A percentile compares a stretch with the other conserved stretches of the same genome.
Conservation (phyloP, 1,140 invertebrate species). For the Probaryconus sp. region DNA sequence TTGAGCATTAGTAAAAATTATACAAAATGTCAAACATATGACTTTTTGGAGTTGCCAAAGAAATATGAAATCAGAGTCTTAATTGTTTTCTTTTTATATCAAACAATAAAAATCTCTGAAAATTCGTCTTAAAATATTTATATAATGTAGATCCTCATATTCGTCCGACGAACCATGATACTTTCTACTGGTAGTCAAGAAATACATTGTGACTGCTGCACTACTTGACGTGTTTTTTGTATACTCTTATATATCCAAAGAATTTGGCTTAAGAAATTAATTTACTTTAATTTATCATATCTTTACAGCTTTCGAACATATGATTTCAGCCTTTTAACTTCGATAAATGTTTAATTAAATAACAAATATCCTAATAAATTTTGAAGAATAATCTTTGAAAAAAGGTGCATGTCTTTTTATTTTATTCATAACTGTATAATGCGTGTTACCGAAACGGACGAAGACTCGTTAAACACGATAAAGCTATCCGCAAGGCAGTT, state of each 20-base stretch:
- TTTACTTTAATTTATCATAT: constrained; percentile 54
- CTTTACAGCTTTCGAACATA: constrained; percentile 30
- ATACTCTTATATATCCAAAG: constrained; percentile 30
- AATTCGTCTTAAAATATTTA: constrained; percentile 32
- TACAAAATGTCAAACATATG: too few species aligned
- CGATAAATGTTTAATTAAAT: too few species aligned
- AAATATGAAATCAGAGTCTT: too few species aligned
- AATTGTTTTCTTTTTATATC: too few species aligned
- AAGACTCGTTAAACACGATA: constrained; percentile 65
- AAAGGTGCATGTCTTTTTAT: too few species aligned
- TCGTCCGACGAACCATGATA: constrained; percentile 39
- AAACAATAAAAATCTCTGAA: background rate
- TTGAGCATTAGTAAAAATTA: too few species aligned
- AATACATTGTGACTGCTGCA: constrained; percentile 34
- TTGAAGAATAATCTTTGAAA: too few species aligned
- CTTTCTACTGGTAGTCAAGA: constrained; percentile 35
- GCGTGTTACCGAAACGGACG: constrained; percentile 20
- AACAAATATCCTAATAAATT: too few species aligned
- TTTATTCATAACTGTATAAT: constrained; percentile 46
- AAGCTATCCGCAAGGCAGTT: constrained; percentile 65
- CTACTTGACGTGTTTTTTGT: constrained; percentile 46
- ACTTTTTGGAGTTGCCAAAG: too few species aligned
- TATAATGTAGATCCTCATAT: constrained; percentile 2
- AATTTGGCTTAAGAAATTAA: constrained; percentile 46
- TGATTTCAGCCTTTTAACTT: too few species aligned